Base-by-base conservation (phyloP, 2,113 vertebrate genomes). In the Pterocles orientalis region DNA sequence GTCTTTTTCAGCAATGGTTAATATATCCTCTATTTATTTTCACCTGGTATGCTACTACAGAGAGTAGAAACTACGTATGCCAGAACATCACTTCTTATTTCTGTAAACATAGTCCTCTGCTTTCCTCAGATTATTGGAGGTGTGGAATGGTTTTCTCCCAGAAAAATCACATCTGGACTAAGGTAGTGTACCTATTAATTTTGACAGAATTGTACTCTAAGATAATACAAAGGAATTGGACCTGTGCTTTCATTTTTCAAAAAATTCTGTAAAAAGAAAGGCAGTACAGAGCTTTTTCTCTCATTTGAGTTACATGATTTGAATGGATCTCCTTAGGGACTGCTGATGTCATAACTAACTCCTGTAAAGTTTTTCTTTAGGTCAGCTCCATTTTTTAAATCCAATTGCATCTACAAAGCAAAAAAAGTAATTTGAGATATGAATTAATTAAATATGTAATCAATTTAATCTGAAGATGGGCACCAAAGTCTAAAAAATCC, bases 391-490 rank as follows among this genome's bases (percentile, higher is more conserved):
- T 60, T 65, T 71, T 41, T 54, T 12, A 95, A 71, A 81, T 64
- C 33, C 21, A 90, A 29, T 58, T 81, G 21, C 20, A 71, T 43
- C 48, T 45, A 45, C 4, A 23, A 78, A 94, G 53, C 7, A 81
- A 86, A 77, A 77, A 61, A 70, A 29, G 7, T 75, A 66, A 66
- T 58, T 85, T 51, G 33, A 54, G 0, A 64, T 66, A 95, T 6
- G 6, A 60, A 64, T 60, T 1, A 80, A 93, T 80, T 77, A 56
- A 86, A 90, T 83, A 43, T 45, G 15, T 24, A 75, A 91, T 77
- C 33, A 75, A 39, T 95, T 71, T 36, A 78, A 79, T 94, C 54
- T 72, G 18, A 71, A 86, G 60, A 88, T 88, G 53, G 17, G 16
- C 25, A 64, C 6, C 16, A 33, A 66, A 72, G 24, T 53, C 39